Evolutionary conservation across 1,140 invertebrate genomes (phyloP).

Genomic region (Drosophila guanche): DNA sequence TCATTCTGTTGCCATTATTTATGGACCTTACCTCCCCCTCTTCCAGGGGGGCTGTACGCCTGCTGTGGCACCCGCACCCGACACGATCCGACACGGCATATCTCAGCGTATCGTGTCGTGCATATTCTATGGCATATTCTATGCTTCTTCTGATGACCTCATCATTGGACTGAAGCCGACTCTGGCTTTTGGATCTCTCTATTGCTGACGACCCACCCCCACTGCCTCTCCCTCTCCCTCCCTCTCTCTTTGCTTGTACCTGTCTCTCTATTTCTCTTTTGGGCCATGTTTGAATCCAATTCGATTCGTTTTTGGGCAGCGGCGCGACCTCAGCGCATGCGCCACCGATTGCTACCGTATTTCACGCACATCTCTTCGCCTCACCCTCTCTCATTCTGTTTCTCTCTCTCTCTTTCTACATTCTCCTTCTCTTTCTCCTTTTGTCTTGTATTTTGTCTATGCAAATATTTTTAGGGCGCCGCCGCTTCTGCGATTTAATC

Average conservation of each 20-base stretch:
- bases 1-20: constrained; percentile 43
- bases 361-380: constrained; percentile 9
- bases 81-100: too few relatives aligned
- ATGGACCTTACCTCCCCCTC: constrained; percentile 3
- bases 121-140: too few relatives aligned
- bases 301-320: constrained; percentile 32
- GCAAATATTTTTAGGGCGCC: constrained; percentile 50
- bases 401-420: constrained; percentile 14
- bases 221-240: too few relatives aligned
- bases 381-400: constrained; percentile 8
- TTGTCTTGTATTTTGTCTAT: constrained; percentile 37
- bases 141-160: too few relatives aligned
- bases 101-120: too few relatives aligned
- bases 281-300: constrained; percentile 42
- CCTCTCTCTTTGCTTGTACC: constrained; percentile 4
- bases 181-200: too few relatives aligned
- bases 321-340: constrained; percentile 59
- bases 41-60: too few relatives aligned
- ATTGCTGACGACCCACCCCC: too few relatives aligned
- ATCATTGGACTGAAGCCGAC: too few relatives aligned
- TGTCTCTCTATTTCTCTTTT: too few relatives aligned
- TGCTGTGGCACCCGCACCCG: too few relatives aligned
- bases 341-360: constrained; percentile 61
- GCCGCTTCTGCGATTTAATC: constrained; percentile 37
- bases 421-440: constrained; percentile 29